These are phyloP conservation scores for Mustelus asterias DNA, from an alignment of 2,113 vertebrate genomes.

Conservation along the genomic window DNA sequence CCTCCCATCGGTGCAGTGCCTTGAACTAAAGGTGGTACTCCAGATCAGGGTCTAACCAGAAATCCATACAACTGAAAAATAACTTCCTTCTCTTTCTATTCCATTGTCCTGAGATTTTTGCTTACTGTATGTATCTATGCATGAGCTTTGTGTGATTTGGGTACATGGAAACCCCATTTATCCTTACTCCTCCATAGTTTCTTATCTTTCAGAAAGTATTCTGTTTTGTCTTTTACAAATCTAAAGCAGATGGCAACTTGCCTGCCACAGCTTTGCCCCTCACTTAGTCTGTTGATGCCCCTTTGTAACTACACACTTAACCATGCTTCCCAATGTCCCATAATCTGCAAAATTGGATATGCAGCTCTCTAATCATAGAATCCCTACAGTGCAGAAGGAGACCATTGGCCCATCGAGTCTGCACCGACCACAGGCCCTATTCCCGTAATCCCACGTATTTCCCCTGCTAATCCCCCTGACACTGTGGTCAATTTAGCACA, in stretches of 20 bases:
- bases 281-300: not conserved
- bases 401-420: too few species aligned
- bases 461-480: too few species aligned
- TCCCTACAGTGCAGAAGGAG: too few species aligned
- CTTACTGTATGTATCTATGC: not conserved
- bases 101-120: too few species aligned
- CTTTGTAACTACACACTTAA: not conserved
- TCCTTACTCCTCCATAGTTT: not conserved
- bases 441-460: too few species aligned
- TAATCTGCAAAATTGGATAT: not conserved
- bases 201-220: not conserved
- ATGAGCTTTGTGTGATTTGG: not conserved
- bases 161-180: not conserved
- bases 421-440: too few species aligned
- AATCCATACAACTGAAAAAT: not conserved
- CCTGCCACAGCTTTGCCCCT: not conserved
- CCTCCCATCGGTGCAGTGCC: not conserved
- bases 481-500: too few species aligned
- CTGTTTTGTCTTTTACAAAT: not conserved
- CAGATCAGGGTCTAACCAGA: too few species aligned
- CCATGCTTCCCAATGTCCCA: not conserved
- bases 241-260: not conserved
- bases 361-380: not conserved
- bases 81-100: not conserved
- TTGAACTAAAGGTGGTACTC: not conserved